Conservation (phyloP, 2,113 vertebrate genomes). For the Erythrolamprus reginae region DNA sequence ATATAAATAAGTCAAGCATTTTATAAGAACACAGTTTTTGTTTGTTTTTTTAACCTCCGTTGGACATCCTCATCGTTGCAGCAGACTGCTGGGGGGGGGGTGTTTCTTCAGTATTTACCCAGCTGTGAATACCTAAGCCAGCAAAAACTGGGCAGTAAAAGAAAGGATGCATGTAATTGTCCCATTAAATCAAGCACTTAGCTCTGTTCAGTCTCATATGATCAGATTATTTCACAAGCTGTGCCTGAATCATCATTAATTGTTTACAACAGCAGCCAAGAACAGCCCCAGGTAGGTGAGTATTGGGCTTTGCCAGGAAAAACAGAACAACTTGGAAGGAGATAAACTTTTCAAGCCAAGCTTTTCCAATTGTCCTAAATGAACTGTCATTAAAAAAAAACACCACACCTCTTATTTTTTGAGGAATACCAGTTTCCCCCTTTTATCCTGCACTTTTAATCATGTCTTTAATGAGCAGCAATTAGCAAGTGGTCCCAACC, state of each 20-base stretch:
- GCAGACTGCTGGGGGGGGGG: not conserved
- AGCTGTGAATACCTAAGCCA: not conserved
- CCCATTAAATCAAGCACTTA: slow-evolving; percentile 13
- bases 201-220: slow-evolving; percentile 1
- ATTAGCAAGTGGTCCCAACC: too few relatives aligned
- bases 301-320: not conserved
- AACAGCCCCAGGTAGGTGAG: not conserved
- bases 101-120: not conserved
- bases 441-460: not conserved
- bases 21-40: not conserved
- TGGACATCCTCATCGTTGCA: not conserved
- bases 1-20: not conserved
- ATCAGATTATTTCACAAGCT: slow-evolving; percentile 25
- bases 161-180: not conserved
- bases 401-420: too few relatives aligned
- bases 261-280: not conserved
- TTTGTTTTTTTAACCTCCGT: not conserved
- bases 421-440: not conserved
- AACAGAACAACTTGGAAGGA: not conserved
- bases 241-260: slow-evolving; percentile 45
- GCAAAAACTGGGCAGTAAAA: not conserved
- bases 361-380: not conserved
- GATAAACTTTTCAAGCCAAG: not conserved
- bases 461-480: not conserved
- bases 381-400: not conserved